Percentiles rank a stretch among this genome's conserved stretches.
phyloP scores from a whole-genome alignment of 2,888 invertebrate species.

The Athalia circularis region DNA sequence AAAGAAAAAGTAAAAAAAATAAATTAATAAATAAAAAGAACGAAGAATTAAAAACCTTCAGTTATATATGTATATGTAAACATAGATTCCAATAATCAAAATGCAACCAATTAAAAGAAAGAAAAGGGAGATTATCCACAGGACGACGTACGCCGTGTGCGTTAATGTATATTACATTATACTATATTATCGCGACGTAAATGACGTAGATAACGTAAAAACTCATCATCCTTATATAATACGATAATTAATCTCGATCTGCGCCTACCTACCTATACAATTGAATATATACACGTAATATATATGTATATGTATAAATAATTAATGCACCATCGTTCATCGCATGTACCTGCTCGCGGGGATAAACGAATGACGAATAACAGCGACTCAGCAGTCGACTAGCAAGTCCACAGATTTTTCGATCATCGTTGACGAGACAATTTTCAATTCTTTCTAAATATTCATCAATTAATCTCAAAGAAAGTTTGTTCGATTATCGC shows the following conservation, averaged over 20 bases:
- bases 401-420: no score
- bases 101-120: slow-evolving; percentile 18
- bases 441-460: no score
- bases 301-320: slow-evolving; percentile 3
- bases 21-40: not conserved
- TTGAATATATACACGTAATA: slow-evolving; percentile 21
- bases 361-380: not conserved
- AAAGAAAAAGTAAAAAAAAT: not conserved
- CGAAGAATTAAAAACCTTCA: not conserved
- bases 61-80: not conserved
- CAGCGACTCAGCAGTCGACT: not conserved
- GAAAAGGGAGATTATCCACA: not conserved
- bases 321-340: no score
- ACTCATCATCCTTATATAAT: slow-evolving; percentile 5
- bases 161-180: not conserved
- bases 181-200: not conserved
- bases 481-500: no score
- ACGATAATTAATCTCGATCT: slow-evolving; percentile 29
- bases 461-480: no score
- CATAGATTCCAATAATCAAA: slow-evolving; percentile 32
- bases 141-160: not conserved
- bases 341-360: not conserved
- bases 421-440: no score
- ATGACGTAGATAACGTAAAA: slow-evolving; percentile 15
- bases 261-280: slow-evolving; percentile 29